Evolutionary conservation across 92 coral and sea anemone genomes (phyloP).

Genomic region (Muricea muricata): DNA sequence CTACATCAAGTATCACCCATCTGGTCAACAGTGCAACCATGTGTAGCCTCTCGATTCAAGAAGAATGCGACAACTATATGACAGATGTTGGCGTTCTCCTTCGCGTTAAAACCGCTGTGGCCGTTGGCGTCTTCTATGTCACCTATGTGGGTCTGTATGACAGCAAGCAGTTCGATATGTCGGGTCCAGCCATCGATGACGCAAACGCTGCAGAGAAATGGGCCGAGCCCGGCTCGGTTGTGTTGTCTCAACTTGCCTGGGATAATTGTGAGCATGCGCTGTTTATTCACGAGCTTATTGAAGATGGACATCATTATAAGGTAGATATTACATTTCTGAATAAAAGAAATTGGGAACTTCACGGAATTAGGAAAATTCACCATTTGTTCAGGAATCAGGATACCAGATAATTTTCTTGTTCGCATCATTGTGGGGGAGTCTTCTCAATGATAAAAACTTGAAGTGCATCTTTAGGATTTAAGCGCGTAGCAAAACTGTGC

Average conservation of each 20-base stretch:
- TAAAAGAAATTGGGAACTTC: too few relatives aligned
- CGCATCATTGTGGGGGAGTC: too few relatives aligned
- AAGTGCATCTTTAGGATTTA: too few relatives aligned
- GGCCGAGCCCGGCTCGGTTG: slow-evolving; percentile 98
- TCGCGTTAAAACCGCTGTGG: slow-evolving; percentile 93
- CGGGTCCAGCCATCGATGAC: slow-evolving; percentile 96
- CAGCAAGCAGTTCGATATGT: slow-evolving; percentile 93
- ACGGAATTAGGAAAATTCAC: too few relatives aligned
- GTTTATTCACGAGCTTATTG: slow-evolving; percentile 81
- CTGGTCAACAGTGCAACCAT: slow-evolving; percentile 92
- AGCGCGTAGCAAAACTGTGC: too few relatives aligned
- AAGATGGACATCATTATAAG: slow-evolving; percentile 86
- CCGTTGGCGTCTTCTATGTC: slow-evolving; percentile 89
- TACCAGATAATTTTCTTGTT: too few relatives aligned
- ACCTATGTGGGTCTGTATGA: slow-evolving; percentile 89
- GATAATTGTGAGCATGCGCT: slow-evolving; percentile 85
- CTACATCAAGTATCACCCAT: slow-evolving; percentile 61
- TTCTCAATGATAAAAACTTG: too few relatives aligned
- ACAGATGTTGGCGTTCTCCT: slow-evolving; percentile 94
- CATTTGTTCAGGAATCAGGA: too few relatives aligned
- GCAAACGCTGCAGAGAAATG: slow-evolving; percentile 97
- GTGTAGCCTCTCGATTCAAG: slow-evolving; percentile 93
- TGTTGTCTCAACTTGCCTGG: slow-evolving; percentile 86
- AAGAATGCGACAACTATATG: slow-evolving; percentile 96
- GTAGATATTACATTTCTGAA: slow-evolving; percentile 58